phyloP scores from a whole-genome alignment of 1,140 invertebrate genomes.

The Lerema accius region DNA sequence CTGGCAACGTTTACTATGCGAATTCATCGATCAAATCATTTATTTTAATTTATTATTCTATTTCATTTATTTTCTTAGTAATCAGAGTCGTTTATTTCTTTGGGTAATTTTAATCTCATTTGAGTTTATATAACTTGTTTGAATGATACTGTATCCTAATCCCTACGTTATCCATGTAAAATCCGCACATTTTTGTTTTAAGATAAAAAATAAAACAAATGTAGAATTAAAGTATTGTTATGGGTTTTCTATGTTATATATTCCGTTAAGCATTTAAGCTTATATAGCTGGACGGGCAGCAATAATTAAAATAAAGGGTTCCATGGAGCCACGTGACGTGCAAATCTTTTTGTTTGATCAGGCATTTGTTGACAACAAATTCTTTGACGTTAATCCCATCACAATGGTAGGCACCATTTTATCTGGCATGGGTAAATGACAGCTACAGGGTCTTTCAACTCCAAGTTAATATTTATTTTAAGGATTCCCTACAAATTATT shows the following conservation, averaged over 20 bases:
- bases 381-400: slow-evolving; percentile 79
- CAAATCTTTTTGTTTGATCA: slow-evolving; percentile 78
- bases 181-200: too few relatives aligned
- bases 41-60: too few relatives aligned
- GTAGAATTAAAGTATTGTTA: neutral
- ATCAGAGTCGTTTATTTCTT: too few relatives aligned
- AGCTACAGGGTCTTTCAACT: slow-evolving; percentile 61
- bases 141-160: too few relatives aligned
- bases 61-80: too few relatives aligned
- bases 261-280: slow-evolving; percentile 58
- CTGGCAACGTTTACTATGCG: too few relatives aligned
- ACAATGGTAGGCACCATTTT: slow-evolving; percentile 76
- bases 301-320: slow-evolving; percentile 62
- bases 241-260: slow-evolving; percentile 1
- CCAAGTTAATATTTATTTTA: slow-evolving; percentile 71
- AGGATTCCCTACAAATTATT: slow-evolving; percentile 62
- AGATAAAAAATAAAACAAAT: too few relatives aligned
- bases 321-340: slow-evolving; percentile 52
- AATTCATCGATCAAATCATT: too few relatives aligned
- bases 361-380: slow-evolving; percentile 78
- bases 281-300: slow-evolving; percentile 45
- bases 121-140: too few relatives aligned
- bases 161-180: too few relatives aligned
- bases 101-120: too few relatives aligned
- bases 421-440: slow-evolving; percentile 61